Conservation (phyloP, 30 jellyfish, hydroid and myxozoan species). For the Mastigias papua region DNA sequence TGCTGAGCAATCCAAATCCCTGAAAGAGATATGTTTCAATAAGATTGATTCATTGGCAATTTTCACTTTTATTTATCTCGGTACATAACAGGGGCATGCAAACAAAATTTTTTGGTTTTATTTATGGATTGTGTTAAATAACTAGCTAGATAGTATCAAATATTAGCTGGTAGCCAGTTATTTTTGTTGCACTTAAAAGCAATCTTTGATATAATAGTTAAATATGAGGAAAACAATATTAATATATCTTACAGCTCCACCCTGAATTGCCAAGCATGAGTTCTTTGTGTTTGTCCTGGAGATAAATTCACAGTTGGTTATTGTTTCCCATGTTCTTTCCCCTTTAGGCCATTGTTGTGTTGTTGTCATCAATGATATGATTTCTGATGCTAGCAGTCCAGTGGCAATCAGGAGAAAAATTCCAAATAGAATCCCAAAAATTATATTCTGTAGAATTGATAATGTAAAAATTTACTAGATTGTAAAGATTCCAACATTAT, state of each 20-base stretch:
- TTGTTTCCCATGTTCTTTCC: slow-evolving; percentile 54
- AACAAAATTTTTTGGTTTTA: no score
- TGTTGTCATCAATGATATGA: slow-evolving; percentile 47
- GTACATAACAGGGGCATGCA: no score
- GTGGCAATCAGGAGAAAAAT: slow-evolving; percentile 70
- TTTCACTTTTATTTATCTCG: neutral
- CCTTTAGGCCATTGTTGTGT: slow-evolving; percentile 56
- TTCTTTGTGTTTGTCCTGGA: slow-evolving; percentile 63
- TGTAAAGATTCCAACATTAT: no score
- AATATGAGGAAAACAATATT: no score
- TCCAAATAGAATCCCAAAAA: slow-evolving; percentile 59
- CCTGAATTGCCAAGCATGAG: slow-evolving; percentile 75
- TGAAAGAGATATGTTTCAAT: neutral
- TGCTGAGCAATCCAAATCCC: slow-evolving; percentile 82
- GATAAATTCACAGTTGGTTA: slow-evolving; percentile 78
- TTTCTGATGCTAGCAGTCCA: slow-evolving; percentile 69
- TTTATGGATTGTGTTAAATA: no score
- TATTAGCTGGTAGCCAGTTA: no score
- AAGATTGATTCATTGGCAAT: neutral
- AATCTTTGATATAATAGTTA: no score
- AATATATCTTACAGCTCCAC: slow-evolving; percentile 73
- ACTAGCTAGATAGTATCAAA: no score
- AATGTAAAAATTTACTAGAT: no score
- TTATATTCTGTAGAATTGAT: neutral
- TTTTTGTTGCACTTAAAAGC: no score